Conservation (phyloP, 2,888 invertebrate genomes). For the Drosophila nr. perissopoda region DNA sequence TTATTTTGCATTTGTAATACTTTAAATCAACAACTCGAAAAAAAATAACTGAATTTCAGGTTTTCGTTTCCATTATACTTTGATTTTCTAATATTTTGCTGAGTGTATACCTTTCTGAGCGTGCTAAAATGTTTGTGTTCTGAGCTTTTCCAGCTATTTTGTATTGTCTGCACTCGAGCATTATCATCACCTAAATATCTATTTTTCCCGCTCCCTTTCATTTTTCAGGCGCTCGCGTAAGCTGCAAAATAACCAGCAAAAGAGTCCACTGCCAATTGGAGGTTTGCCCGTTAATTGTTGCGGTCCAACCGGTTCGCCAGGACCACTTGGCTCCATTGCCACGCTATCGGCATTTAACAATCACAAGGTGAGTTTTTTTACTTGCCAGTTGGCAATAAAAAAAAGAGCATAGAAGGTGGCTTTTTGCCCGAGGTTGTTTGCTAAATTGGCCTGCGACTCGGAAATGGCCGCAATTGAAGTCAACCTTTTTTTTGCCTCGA, state of each 20-base stretch:
- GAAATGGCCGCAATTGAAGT: constrained; percentile 68
- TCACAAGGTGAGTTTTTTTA: constrained; percentile 88
- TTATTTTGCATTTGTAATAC: not conserved
- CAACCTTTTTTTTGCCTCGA: constrained; percentile 28
- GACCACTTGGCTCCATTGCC: constrained; percentile 92
- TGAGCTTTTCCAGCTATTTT: not conserved
- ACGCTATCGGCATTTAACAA: constrained; percentile 93
- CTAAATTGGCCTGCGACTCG: constrained; percentile 48
- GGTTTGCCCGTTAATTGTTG: constrained; percentile 93
- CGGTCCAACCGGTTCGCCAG: constrained; percentile 92
- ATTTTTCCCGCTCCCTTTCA: not conserved
- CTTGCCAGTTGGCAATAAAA: constrained; percentile 62
- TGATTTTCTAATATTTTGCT: not conserved
- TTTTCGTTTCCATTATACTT: not conserved
- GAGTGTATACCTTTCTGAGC: not conserved
- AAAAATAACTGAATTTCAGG: not conserved
- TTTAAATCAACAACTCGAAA: not conserved
- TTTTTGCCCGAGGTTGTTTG: constrained; percentile 25
- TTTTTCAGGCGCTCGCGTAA: constrained; percentile 89
- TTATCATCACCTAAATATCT: constrained; percentile 7
- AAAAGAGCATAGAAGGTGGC: constrained; percentile 27
- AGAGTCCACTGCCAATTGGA: constrained; percentile 88
- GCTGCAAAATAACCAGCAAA: constrained; percentile 89
- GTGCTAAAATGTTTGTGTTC: not conserved
- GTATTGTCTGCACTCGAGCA: constrained; percentile 37